phyloP scores from a whole-genome alignment of 2,797 vertebrate species.

The Distichodus sexfasciatus region DNA sequence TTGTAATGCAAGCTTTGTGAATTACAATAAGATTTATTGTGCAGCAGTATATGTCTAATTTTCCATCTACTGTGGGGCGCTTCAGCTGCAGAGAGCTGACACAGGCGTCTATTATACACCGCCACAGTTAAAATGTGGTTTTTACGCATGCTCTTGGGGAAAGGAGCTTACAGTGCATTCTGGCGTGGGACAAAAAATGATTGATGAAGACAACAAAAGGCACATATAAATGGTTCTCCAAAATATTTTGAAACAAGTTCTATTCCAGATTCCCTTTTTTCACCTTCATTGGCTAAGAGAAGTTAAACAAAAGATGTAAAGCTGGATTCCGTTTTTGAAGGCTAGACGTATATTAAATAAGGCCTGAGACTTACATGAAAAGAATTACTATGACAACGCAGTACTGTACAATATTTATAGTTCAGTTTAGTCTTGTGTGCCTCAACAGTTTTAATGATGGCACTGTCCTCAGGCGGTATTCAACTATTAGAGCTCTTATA shows the following conservation, averaged over 20 bases:
- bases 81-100: slow-evolving; percentile 71
- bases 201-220: slow-evolving; percentile 64
- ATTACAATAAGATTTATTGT: slow-evolving; percentile 83
- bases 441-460: not conserved
- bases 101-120: slow-evolving; percentile 73
- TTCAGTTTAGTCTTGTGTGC: not conserved
- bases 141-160: slow-evolving; percentile 62
- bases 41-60: slow-evolving; percentile 75
- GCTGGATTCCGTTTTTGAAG: not conserved
- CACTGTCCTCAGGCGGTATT: not conserved
- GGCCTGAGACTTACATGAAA: not conserved
- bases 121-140: slow-evolving; percentile 68
- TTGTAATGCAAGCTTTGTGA: slow-evolving; percentile 72
- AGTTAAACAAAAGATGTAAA: slow-evolving; percentile 39
- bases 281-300: slow-evolving; percentile 22
- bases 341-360: not conserved
- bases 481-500: not conserved
- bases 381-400: slow-evolving; percentile 4
- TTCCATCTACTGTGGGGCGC: slow-evolving; percentile 72
- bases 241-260: slow-evolving; percentile 56
- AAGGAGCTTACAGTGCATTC: slow-evolving; percentile 62
- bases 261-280: slow-evolving; percentile 45
- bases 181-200: slow-evolving; percentile 61
- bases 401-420: not conserved
- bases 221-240: slow-evolving; percentile 55